Conservation (phyloP, 2,888 invertebrate species). For the Dolichopus griseipennis region DNA sequence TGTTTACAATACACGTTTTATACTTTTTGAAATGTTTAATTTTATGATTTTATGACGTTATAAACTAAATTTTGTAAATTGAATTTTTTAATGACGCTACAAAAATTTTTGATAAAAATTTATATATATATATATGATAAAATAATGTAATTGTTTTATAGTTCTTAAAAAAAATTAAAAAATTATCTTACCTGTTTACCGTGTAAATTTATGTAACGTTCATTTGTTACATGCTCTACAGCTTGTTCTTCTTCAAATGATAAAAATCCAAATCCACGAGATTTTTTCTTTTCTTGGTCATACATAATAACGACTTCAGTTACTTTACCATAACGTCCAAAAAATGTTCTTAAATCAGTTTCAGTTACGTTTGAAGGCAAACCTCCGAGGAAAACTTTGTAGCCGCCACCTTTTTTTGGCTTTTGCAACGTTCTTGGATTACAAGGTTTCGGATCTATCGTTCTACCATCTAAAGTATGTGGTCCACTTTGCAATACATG, state of each 20-base stretch:
- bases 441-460: constrained; percentile 89
- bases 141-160: no score
- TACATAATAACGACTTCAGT: constrained; percentile 98
- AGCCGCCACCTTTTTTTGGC: constrained; percentile 83
- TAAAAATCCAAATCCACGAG: constrained; percentile 90
- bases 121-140: no score
- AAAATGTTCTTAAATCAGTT: constrained; percentile 84
- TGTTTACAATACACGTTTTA: no score
- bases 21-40: no score
- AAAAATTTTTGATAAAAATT: no score
- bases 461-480: constrained; percentile 84
- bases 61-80: no score
- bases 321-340: constrained; percentile 89
- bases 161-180: no score
- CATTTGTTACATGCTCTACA: constrained; percentile 84
- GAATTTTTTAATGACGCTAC: no score
- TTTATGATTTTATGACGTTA: no score
- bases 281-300: constrained; percentile 95
- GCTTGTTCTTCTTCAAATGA: constrained; percentile 91
- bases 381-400: constrained; percentile 94
- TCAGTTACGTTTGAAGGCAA: constrained; percentile 92
- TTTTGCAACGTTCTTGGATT: constrained; percentile 89
- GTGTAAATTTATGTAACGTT: constrained; percentile 90
- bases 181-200: constrained; percentile 68
- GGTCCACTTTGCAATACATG: constrained; percentile 86